phyloP scores from a whole-genome alignment of 2,797 vertebrate genomes.

The Gephyroberyx darwinii region DNA sequence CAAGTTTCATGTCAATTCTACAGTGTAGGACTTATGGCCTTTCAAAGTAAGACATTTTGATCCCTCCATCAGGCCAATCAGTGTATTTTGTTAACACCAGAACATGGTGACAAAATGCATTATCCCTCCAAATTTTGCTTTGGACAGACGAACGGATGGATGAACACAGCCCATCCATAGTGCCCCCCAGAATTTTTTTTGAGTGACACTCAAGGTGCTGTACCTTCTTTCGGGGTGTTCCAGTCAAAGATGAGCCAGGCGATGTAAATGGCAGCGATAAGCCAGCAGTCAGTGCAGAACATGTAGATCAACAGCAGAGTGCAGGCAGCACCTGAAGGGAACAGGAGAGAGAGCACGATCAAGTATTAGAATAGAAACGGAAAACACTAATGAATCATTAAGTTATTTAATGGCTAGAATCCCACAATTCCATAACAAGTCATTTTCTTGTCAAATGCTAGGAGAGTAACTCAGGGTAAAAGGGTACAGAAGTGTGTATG shows the following conservation, averaged over 20 bases:
- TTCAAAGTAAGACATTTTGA: not conserved
- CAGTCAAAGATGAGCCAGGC: constrained; percentile 96
- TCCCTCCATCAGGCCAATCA: not conserved
- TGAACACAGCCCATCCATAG: no score
- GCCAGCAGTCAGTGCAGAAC: constrained; percentile 95
- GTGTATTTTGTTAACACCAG: not conserved
- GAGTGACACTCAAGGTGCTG: constrained; percentile 14
- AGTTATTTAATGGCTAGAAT: not conserved
- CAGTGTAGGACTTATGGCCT: not conserved
- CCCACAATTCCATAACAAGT: not conserved
- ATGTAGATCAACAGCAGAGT: constrained; percentile 89
- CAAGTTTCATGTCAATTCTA: no score
- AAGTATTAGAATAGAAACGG: not conserved
- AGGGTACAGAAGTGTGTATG: not conserved
- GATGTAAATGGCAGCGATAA: constrained; percentile 89
- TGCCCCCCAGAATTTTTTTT: not conserved
- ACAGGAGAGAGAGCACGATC: not conserved
- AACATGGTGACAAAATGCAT: not conserved
- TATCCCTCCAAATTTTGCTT: not conserved
- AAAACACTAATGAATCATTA: not conserved
- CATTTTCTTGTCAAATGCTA: not conserved
- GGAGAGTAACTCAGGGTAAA: not conserved
- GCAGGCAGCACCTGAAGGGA: constrained; percentile 83
- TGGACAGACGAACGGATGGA: no score
- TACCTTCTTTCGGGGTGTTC: constrained; percentile 96